Evolutionary conservation across 2,888 invertebrate genomes (phyloP), one percentile per base, ranked within the genome.

Genomic region (Trypoxylon attenuatum): DNA sequence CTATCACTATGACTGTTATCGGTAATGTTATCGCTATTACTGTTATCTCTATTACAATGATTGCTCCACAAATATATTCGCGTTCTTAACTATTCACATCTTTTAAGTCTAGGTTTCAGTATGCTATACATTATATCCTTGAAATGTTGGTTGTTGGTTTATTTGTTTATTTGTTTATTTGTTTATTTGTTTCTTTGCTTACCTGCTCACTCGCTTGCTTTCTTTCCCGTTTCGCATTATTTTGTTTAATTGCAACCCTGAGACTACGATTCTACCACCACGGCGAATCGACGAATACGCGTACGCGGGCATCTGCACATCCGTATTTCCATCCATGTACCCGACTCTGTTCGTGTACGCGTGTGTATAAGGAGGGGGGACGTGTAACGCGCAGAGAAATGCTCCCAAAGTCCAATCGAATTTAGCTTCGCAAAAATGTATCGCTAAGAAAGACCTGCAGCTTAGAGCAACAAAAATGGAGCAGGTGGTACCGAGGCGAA

Each of bases 251-350:
- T 79, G 77, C 70, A 81, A 84, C 80, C 83, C 82, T 83, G 83
- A 84, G 81, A 81, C 79, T 82, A 83, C 73, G 70, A 83, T 82
- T 80, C 80, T 79, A 83, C 75, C 69, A 65, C 77, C 81, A 82
- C 77, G 83, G 79, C 78, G 80, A 83, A 82, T 73, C 64, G 75
- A 60, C 64, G 54, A 69, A 75, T 58, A 56, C 41, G 50, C 49
- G 56, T 63, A 58, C 52, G 46, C 27, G 6, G 18, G 5, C 19
- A 3, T 15, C 19, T 21, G 8, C 27, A 22, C n/a, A 38, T n/a
- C n/a, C n/a, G n/a, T n/a, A n/a, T n/a, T n/a, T n/a, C n/a, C n/a
- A n/a, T n/a, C n/a, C n/a, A n/a, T n/a, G n/a, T n/a, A n/a, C n/a
- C n/a, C n/a, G n/a, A n/a, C n/a, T n/a, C n/a, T n/a, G n/a, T n/a